Conservation (phyloP, 2,113 vertebrate species). For the Sisor rabdophorus region DNA sequence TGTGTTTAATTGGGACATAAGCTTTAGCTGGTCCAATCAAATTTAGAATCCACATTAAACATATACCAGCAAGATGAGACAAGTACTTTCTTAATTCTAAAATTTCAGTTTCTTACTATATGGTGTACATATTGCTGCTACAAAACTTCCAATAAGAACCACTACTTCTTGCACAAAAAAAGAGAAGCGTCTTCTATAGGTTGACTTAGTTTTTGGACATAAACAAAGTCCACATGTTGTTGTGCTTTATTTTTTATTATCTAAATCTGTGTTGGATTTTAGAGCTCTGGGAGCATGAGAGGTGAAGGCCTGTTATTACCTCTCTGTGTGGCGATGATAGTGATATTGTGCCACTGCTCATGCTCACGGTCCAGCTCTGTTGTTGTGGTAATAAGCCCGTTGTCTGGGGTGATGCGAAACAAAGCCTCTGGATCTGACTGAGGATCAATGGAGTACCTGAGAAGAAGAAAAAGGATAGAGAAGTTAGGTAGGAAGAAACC, state of each 20-base stretch:
- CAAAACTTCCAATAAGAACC: background rate
- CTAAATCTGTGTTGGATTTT: background rate
- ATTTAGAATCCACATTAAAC: background rate
- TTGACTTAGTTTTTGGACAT: background rate
- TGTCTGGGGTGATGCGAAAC: slow-evolving; percentile 80
- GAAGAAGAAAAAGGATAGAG: slow-evolving; percentile 37
- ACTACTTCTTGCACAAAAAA: background rate
- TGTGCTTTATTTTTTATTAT: background rate
- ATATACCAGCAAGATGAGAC: background rate
- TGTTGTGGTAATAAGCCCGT: slow-evolving; percentile 79
- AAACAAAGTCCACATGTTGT: background rate
- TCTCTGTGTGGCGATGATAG: slow-evolving; percentile 80
- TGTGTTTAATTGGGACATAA: background rate
- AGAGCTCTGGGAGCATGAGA: background rate
- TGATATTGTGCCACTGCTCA: slow-evolving; percentile 83
- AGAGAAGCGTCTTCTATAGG: background rate
- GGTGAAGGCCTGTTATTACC: slow-evolving; percentile 59
- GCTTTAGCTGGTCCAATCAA: background rate
- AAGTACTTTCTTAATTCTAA: background rate
- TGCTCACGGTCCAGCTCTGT: slow-evolving; percentile 80
- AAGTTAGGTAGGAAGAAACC: slow-evolving; percentile 36
- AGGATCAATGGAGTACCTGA: slow-evolving; percentile 83
- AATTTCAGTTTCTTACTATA: background rate
- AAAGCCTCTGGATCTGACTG: slow-evolving; percentile 80
- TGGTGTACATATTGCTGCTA: background rate